A percentile compares a stretch with the other conserved stretches of the same genome.
Evolutionary conservation across 2,113 vertebrate species (phyloP).

Genomic region (Symphodus melops): DNA sequence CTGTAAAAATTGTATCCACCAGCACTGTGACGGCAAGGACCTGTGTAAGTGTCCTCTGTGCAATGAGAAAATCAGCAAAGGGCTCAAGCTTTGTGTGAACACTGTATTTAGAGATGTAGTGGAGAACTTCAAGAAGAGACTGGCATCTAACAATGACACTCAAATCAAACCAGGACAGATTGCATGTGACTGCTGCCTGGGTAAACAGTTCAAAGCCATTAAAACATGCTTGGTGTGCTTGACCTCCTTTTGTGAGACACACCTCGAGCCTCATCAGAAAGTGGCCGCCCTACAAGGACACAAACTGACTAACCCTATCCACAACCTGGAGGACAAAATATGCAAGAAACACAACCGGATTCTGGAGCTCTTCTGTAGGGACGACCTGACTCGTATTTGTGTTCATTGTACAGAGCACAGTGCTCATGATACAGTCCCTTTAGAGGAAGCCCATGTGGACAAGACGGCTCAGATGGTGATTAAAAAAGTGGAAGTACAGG

Average conservation of each 20-base stretch:
- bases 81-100: constrained; percentile 58
- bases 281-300: constrained; percentile 45
- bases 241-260: constrained; percentile 45
- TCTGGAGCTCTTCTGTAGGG: constrained; percentile 47
- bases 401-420: constrained; percentile 45
- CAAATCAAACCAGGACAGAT: constrained; percentile 38
- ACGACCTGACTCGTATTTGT: constrained; percentile 38
- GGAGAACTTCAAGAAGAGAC: constrained; percentile 52
- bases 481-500: constrained; percentile 1
- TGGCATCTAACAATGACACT: neutral
- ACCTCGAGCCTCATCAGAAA: constrained; percentile 53
- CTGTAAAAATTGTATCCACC: constrained; percentile 53
- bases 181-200: constrained; percentile 60
- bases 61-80: constrained; percentile 43
- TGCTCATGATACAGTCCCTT: constrained; percentile 24
- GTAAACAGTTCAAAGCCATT: constrained; percentile 34
- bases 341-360: constrained; percentile 60
- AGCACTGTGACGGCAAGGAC: constrained; percentile 45
- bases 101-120: constrained; percentile 53
- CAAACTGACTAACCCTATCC: constrained; percentile 51
- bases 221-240: constrained; percentile 69
- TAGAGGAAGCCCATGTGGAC: constrained; percentile 37
- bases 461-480: constrained; percentile 15
- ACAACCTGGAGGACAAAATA: constrained; percentile 44
- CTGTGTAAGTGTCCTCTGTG: constrained; percentile 59